A percentile compares a stretch with the other conserved stretches of the same genome.
phyloP scores from a whole-genome alignment of 2,888 invertebrate genomes.

The Panorpa germanica region DNA sequence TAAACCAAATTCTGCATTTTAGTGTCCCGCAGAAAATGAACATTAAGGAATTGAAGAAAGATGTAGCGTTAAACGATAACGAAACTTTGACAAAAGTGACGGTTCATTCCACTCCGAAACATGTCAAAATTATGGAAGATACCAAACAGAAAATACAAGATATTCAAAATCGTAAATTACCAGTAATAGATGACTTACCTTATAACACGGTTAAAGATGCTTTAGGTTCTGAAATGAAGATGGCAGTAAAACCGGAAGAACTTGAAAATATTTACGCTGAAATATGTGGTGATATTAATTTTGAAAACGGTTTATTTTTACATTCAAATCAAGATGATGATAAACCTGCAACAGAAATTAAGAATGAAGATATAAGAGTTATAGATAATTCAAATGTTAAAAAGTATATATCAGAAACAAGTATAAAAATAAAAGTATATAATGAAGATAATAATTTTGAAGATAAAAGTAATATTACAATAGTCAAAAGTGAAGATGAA shows the following conservation, averaged over 20 bases:
- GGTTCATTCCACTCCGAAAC: constrained; percentile 2
- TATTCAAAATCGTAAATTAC: constrained; percentile 31
- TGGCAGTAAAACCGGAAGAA: constrained; percentile 13
- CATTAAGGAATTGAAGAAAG: constrained; percentile 24
- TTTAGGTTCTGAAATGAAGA: too few species aligned
- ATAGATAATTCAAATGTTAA: too few species aligned
- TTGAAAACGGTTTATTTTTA: too few species aligned
- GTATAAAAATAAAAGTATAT: too few species aligned
- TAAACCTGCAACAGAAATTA: too few species aligned
- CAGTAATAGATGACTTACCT: constrained; percentile 43
- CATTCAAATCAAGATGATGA: too few species aligned
- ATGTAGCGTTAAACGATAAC: neutral
- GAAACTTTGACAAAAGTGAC: neutral
- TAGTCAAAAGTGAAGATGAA: too few species aligned
- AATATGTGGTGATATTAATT: constrained; percentile 26
- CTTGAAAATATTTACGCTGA: constrained; percentile 54
- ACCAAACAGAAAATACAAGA: constrained; percentile 32
- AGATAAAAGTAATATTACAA: too few species aligned
- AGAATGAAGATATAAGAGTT: too few species aligned
- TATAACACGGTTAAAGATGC: constrained; percentile 51
- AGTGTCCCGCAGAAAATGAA: constrained; percentile 27
- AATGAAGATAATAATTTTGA: too few species aligned
- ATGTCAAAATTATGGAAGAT: constrained; percentile 27
- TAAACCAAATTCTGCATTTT: constrained; percentile 25
- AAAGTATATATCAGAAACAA: too few species aligned